Conservation (phyloP, 92 coral and sea anemone genomes). For the Desmophyllum pertusum region DNA sequence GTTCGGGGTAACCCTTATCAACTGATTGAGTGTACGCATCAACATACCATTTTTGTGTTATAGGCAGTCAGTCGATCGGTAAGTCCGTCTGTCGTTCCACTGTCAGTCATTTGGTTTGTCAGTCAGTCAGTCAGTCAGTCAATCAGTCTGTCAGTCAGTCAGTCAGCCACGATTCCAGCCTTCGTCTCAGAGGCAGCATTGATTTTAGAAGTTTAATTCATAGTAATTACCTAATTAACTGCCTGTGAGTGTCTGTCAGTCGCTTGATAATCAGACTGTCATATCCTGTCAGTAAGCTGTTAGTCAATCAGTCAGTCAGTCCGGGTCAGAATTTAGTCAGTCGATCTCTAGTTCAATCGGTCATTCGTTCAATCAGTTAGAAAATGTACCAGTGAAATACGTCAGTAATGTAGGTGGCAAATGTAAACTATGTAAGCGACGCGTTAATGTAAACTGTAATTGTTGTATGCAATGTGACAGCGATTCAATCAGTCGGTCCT, state of each 20-base stretch:
- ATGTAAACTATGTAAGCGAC: too few species aligned
- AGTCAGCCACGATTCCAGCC: too few species aligned
- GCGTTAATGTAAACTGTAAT: too few species aligned
- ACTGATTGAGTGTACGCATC: too few species aligned
- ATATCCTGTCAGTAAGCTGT: neutral
- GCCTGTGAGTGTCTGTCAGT: neutral
- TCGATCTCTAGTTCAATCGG: neutral
- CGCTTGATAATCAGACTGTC: slow-evolving; percentile 6
- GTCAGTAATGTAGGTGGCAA: too few species aligned
- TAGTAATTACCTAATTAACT: too few species aligned
- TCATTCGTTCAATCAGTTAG: neutral
- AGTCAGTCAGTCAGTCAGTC: slow-evolving; percentile 6
- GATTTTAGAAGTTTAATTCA: too few species aligned
- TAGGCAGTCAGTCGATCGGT: slow-evolving; percentile 7
- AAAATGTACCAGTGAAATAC: too few species aligned
- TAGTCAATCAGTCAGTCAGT: neutral
- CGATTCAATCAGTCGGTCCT: too few species aligned
- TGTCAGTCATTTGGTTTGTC: neutral
- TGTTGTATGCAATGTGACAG: too few species aligned
- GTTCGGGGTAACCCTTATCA: too few species aligned
- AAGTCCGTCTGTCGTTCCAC: neutral
- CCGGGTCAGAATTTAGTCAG: neutral
- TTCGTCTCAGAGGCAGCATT: too few species aligned
- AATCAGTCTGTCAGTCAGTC: neutral
- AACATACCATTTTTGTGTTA: neutral